Conservation (phyloP, 2,888 invertebrate species). For the Lepas anatifera region DNA sequence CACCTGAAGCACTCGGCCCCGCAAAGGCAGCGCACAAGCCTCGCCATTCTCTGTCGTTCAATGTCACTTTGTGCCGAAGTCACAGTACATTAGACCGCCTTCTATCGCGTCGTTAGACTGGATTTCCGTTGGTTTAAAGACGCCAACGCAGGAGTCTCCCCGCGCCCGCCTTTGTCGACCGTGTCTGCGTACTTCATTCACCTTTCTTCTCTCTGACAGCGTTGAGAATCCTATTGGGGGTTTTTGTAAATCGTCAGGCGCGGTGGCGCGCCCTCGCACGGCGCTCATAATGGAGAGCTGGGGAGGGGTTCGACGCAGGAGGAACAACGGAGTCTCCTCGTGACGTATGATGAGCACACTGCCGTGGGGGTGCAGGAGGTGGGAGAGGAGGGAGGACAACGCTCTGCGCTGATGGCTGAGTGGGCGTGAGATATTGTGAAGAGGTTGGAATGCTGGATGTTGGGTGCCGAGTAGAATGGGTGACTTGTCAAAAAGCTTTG, state of each 20-base stretch:
- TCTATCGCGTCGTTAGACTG: background rate
- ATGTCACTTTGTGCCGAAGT: background rate
- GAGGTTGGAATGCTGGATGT: too few relatives aligned
- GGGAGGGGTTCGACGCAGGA: background rate
- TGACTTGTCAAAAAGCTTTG: too few relatives aligned
- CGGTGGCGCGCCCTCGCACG: background rate
- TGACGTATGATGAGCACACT: background rate
- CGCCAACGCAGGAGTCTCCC: background rate
- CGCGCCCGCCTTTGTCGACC: background rate
- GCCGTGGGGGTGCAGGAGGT: background rate
- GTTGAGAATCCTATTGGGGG: constrained; percentile 9
- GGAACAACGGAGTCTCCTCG: background rate
- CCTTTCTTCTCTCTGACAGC: constrained; percentile 6
- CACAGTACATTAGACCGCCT: constrained; percentile 9
- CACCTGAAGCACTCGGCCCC: too few relatives aligned
- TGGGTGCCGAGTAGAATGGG: background rate
- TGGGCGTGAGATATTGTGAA: too few relatives aligned
- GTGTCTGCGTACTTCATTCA: background rate
- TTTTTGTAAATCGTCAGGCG: background rate
- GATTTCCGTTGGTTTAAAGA: constrained; percentile 7
- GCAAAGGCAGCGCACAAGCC: too few relatives aligned
- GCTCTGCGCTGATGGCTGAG: too few relatives aligned
- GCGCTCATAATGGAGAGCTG: background rate
- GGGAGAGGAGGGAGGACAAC: background rate
- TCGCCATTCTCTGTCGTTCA: too few relatives aligned